phyloP scores from a whole-genome alignment of 2,797 vertebrate genomes.

The Sebastes diploproa region DNA sequence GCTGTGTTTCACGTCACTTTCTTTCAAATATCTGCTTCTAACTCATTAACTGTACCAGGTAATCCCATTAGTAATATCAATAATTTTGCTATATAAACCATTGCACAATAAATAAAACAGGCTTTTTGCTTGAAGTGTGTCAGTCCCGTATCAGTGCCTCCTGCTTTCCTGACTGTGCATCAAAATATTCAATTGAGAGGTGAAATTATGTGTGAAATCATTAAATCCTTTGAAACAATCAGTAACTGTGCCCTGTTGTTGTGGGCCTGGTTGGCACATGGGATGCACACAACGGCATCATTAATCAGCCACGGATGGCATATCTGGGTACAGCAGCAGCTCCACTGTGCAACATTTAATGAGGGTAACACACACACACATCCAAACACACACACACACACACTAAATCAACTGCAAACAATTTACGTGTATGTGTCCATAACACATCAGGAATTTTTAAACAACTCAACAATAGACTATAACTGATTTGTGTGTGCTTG shows the following conservation, averaged over 20 bases:
- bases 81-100: background rate
- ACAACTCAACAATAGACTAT: conserved; percentile 5
- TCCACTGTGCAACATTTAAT: conserved; percentile 29
- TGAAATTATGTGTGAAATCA: conserved; percentile 29
- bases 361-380: background rate
- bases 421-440: conserved; percentile 4
- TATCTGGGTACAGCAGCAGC: conserved; percentile 58
- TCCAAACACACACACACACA: background rate
- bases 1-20: background rate
- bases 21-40: background rate
- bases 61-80: background rate
- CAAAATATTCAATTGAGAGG: background rate
- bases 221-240: conserved; percentile 24
- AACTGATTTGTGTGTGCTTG: background rate
- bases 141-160: background rate
- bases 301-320: conserved; percentile 59
- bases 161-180: background rate
- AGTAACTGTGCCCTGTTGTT: conserved; percentile 24
- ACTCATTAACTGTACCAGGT: background rate
- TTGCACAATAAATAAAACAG: background rate
- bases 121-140: background rate
- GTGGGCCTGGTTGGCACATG: conserved; percentile 24
- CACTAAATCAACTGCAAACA: conserved; percentile 7
- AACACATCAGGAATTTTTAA: conserved; percentile 2
- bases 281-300: conserved; percentile 41